A percentile compares a stretch with the other conserved stretches of the same genome.
Conservation (phyloP, 2,888 invertebrate genomes). For the Bombylius discolor region DNA sequence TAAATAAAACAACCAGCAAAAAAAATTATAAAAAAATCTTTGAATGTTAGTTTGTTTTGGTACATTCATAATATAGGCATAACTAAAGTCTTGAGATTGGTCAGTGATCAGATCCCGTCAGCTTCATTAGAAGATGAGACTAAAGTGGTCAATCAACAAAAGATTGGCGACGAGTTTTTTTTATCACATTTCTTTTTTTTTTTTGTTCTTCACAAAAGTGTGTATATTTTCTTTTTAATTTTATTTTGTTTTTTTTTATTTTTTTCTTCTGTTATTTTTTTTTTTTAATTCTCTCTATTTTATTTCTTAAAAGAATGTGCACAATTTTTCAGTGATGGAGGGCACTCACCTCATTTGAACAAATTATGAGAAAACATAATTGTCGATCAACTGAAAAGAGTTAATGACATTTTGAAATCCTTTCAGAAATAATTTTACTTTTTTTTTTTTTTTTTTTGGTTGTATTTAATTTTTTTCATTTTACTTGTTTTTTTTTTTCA, state of each 20-base stretch:
- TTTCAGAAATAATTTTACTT: background rate
- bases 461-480: too few relatives aligned
- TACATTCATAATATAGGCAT: background rate
- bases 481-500: too few relatives aligned
- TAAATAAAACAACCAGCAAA: too few relatives aligned
- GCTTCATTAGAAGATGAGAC: background rate
- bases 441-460: too few relatives aligned
- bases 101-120: constrained; percentile 1
- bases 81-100: constrained; percentile 4
- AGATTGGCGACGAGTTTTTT: constrained; percentile 3
- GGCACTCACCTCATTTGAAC: background rate
- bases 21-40: too few relatives aligned
- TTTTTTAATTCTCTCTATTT: background rate
- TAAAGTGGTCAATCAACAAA: constrained; percentile 9
- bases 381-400: background rate
- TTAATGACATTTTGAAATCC: background rate
- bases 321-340: background rate
- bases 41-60: too few relatives aligned
- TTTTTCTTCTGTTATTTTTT: too few relatives aligned
- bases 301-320: constrained; percentile 4
- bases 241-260: too few relatives aligned
- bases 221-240: background rate
- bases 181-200: background rate
- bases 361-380: background rate
- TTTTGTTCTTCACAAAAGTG: background rate